Evolutionary conservation across 2,888 invertebrate species (phyloP).

Genomic region (Pollenia labialis): DNA sequence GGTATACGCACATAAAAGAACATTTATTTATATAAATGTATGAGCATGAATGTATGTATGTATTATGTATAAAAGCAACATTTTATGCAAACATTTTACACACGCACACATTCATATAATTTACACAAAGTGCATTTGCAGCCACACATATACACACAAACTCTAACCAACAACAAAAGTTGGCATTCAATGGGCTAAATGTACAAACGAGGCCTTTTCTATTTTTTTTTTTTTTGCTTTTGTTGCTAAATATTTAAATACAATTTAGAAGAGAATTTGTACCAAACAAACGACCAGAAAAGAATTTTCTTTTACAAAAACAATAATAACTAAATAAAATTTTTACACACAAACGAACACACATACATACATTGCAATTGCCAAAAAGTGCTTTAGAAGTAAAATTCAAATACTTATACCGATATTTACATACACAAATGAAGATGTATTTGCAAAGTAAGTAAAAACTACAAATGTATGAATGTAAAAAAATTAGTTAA

Average conservation of each 20-base stretch:
- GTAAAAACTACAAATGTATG: neutral
- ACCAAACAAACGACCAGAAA: constrained; percentile 52
- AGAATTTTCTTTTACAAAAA: constrained; percentile 22
- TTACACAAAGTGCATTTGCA: constrained; percentile 37
- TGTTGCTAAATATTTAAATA: constrained; percentile 65
- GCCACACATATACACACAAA: neutral
- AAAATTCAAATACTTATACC: constrained; percentile 32
- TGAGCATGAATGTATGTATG: neutral
- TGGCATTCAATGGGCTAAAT: constrained; percentile 58
- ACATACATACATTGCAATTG: constrained; percentile 26
- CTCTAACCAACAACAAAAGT: constrained; percentile 36
- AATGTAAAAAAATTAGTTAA: neutral
- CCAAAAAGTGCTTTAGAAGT: constrained; percentile 53
- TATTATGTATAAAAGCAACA: constrained; percentile 39
- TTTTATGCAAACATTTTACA: constrained; percentile 57
- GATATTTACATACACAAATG: constrained; percentile 24
- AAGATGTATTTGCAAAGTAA: constrained; percentile 32
- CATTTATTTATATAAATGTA: constrained; percentile 16
- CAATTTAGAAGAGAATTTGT: constrained; percentile 61
- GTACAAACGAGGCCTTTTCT: constrained; percentile 41
- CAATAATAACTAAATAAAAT: constrained; percentile 34
- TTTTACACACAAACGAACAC: neutral
- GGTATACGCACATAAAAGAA: constrained; percentile 25
- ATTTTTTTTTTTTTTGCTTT: too few relatives aligned
- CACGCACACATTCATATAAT: constrained; percentile 29